Evolutionary conservation across 1,140 invertebrate genomes (phyloP), one percentile per base, ranked within the genome.

Genomic region (Tetranychus cinnabarinus): DNA sequence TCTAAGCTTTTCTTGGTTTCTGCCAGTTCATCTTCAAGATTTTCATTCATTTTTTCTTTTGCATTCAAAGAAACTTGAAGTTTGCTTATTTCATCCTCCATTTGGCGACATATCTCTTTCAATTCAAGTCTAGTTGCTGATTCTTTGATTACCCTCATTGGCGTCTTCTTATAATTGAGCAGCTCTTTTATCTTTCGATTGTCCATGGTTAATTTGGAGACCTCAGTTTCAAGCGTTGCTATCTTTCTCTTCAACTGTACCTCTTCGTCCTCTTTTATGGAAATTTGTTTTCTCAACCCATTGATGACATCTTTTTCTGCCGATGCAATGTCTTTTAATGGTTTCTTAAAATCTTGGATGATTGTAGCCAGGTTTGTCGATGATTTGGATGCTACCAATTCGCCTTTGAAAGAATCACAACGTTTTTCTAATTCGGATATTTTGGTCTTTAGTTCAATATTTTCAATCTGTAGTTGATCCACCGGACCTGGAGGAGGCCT

Each of bases 11-110:
- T 76, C 67, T 73, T 76, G 62, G 73, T 73, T 62, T 75, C 71
- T 12, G 71, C 67, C 66, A 78, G 70, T 61, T 77, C 76, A 52
- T 75, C 75, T 65, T 77, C 64, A 12, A 65, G 34, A 66, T 76
- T 75, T n/a, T 75, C 66, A 36, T 66, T 64, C 3, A 76, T 69
- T 2, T 78, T 69, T 62, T 79, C 78, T 56, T 75, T 75, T 66
- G 77, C 79, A 72, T 75, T 78, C 69, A 78, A 78, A 63, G 74
- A 74, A 42, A 76, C 75, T 66, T 76, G 78, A 68, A 84, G 75
- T 67, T 84, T 79, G 63, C 77, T 78, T 66, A 86, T 81, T 76
- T 87, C 84, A 69, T 76, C 81, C 71, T 85, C 84, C 65, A 85
- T 74, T 52, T 86, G 83, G 58, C 83, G 80, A 1, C 86, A 79